Base-by-base conservation (phyloP, 2,797 vertebrate genomes). In the Muscicapa striata region DNA sequence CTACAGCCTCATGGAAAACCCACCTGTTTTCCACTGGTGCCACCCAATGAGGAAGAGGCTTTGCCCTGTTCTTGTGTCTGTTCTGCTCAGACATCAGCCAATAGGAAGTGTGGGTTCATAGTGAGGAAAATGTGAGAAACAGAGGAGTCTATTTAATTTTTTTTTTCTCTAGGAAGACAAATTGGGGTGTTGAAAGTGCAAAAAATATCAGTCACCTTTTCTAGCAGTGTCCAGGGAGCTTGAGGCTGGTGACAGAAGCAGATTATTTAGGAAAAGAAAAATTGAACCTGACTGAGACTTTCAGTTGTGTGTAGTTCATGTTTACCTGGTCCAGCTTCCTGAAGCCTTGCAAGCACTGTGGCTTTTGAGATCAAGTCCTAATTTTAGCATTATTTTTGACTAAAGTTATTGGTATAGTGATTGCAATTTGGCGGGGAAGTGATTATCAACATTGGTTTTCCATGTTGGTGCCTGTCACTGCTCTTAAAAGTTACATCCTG, bases 31-130 rank as follows among this genome's bases (percentile, higher is more conserved):
- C 18, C 23, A 4, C 7, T 70, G 54, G 11, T 68, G 32, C 36
- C 38, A 32, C 22, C 6, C 0, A 0, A 2, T 0, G 21, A 64
- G 15, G 49, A 48, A 11, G 15, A n/a, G 32, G 23, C 22, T 38
- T 83, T 58, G 26, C 17, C 19, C 23, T 13, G 2, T 22, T 51
- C 7, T 16, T 49, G 11, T 2, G 7, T 12, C 41, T 4, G 2
- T 13, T 59, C 40, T 61, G 20, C 64, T 61, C 40, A 32, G 30
- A 16, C 17, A 63, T 45, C 13, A 15, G 15, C 62, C 38, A 46
- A 0, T 9, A n/a, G n/a, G 16, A 70, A 29, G 27, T 2, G 0
- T 23, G 29, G 51, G 13, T 66, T 67, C 4, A 0, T 32, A 54
- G 32, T 9, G 9, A 12, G 6, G 27, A 41, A 32, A 36, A 24